phyloP scores from a whole-genome alignment of 2,888 invertebrate species.

The Ephialtes manifestator region DNA sequence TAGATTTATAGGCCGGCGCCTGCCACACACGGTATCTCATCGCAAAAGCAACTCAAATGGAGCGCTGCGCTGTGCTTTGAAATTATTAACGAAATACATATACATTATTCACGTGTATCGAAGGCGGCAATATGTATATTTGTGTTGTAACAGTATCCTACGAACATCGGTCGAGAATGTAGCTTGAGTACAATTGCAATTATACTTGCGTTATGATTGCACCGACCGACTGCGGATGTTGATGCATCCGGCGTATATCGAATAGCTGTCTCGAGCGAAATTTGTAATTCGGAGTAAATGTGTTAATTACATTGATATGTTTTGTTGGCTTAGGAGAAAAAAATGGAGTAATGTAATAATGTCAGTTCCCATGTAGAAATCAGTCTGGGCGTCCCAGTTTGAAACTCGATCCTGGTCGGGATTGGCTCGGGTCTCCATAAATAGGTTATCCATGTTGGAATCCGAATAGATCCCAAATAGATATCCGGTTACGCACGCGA shows the following conservation, averaged over 20 bases:
- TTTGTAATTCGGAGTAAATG: not conserved
- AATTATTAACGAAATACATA: constrained; percentile 60
- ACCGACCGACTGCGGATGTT: constrained; percentile 7
- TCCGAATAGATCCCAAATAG: too few relatives aligned
- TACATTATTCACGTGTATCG: constrained; percentile 17
- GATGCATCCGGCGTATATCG: constrained; percentile 11
- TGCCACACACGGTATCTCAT: constrained; percentile 51
- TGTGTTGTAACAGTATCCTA: constrained; percentile 29
- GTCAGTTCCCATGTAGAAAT: too few relatives aligned
- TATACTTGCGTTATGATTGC: constrained; percentile 38
- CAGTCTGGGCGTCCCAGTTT: too few relatives aligned
- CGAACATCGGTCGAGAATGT: constrained; percentile 26
- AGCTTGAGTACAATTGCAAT: constrained; percentile 48
- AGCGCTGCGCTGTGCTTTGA: constrained; percentile 37
- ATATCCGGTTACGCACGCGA: too few relatives aligned
- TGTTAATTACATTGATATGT: too few relatives aligned
- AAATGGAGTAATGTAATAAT: not conserved
- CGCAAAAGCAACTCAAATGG: constrained; percentile 36
- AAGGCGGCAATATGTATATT: not conserved
- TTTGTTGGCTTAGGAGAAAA: not conserved
- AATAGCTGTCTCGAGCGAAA: constrained; percentile 11
- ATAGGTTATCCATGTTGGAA: too few relatives aligned
- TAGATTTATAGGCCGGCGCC: constrained; percentile 55
- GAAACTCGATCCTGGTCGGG: too few relatives aligned
- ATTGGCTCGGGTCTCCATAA: too few relatives aligned